Base-by-base conservation (phyloP, 2,888 invertebrate genomes). In the Drosophila monieri region DNA sequence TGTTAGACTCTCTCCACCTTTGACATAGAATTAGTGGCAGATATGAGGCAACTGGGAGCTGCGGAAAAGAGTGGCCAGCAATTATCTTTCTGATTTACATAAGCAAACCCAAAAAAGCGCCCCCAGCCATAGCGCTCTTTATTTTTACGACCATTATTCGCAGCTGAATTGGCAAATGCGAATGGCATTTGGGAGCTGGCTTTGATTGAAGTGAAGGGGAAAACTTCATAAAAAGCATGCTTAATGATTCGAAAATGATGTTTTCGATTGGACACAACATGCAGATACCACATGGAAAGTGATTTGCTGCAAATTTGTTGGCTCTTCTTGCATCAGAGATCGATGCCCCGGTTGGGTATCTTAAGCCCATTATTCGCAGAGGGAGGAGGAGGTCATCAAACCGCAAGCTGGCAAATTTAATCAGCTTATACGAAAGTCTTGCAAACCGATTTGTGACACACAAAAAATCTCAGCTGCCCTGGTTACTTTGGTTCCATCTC, bases 321-420 rank as follows among this genome's bases (percentile, higher is more conserved):
- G 8, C 9, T 12, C 15, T 14, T 5, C 48, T 53, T 60, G 37
- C 68, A 68, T 52, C 71, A 70, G 49, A 67, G 10, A 53, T 57
- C 21, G 14, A 12, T 43, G 41, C 73, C 78, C 66, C 64, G 71
- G 56, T 73, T 78, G 12, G 32, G 51, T 47, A 53, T 64, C 8
- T 49, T 62, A 41, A 60, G 48, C n/a, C 27, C 54, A 70, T 70
- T 73, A 56, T 55, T 60, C 46, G 10, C 49, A 71, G 72, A 71
- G 70, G 78, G 74, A 85, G 84, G 84, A 68, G 78, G 78, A 85
- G 84, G 84, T 88, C 88, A 78, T 78, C 69, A 80, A 77, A 88
- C 84, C 69, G 46, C 78, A 76, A 84, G 62, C 87, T 64, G 56
- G 37, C 56, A 61, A 83, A 76, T 56, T 74, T 85, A 81, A 83